Conservation (phyloP, 2,797 vertebrate species). For the Antrozous pallidus region DNA sequence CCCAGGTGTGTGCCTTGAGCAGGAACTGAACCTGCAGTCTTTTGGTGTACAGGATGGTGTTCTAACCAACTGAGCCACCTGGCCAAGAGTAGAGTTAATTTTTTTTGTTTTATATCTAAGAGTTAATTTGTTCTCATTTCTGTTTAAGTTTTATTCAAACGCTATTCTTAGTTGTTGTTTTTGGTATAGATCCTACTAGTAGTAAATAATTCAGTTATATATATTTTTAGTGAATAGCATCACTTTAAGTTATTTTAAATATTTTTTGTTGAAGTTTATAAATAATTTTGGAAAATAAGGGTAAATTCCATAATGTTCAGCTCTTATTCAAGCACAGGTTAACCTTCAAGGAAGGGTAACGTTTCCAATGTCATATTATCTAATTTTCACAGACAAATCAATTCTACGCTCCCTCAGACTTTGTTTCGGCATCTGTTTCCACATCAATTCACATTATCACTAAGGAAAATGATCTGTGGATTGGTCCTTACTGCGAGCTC, state of each 20-base stretch:
- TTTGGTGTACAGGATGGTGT: not conserved
- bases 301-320: not conserved
- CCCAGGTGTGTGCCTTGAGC: not conserved
- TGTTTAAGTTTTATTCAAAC: not conserved
- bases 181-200: not conserved
- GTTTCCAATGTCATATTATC: not conserved
- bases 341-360: not conserved
- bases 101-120: not conserved
- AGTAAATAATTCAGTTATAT: not conserved
- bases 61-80: not conserved
- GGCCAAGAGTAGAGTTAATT: not conserved
- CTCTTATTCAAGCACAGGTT: not conserved
- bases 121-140: not conserved
- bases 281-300: not conserved
- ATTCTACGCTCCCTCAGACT: not conserved
- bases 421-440: not conserved
- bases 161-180: not conserved
- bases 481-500: not conserved
- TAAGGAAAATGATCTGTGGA: not conserved
- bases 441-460: not conserved
- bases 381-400: not conserved
- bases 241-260: not conserved
- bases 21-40: not conserved
- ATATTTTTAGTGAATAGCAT: not conserved
- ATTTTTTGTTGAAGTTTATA: not conserved